Evolutionary conservation across 2,888 invertebrate species (phyloP).

Genomic region (Campoletis raptor): DNA sequence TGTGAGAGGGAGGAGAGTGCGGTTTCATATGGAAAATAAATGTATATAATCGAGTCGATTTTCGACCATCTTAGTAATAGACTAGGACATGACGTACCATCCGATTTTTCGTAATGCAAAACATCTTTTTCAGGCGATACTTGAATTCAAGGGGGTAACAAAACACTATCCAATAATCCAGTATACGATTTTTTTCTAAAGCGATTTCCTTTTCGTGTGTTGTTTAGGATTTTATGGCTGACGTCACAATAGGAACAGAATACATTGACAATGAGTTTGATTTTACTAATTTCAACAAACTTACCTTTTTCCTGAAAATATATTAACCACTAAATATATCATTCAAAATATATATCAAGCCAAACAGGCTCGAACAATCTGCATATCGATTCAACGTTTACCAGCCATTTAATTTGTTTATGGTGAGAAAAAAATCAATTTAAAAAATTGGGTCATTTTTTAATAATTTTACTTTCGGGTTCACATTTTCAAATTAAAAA

Average conservation of each 20-base stretch:
- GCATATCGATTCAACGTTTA: not conserved
- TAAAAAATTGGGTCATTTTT: not conserved
- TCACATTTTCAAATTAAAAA: not conserved
- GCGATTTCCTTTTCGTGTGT: conserved; percentile 37
- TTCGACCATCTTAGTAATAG: conserved; percentile 25
- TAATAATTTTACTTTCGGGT: not conserved
- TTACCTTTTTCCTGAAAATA: conserved; percentile 83
- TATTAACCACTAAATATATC: conserved; percentile 37
- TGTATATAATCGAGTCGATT: conserved; percentile 2
- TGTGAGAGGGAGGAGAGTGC: conserved; percentile 7
- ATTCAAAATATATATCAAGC: not conserved
- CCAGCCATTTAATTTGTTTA: not conserved
- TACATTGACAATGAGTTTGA: conserved; percentile 71
- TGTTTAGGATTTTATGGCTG: conserved; percentile 76
- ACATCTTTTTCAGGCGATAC: not conserved
- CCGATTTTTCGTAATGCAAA: not conserved
- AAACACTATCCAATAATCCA: not conserved
- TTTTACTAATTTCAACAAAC: conserved; percentile 74
- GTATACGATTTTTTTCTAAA: not conserved
- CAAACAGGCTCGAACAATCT: not conserved
- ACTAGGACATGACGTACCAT: conserved; percentile 21
- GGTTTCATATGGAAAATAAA: not conserved
- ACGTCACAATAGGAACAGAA: conserved; percentile 70
- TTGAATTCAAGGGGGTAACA: not conserved
- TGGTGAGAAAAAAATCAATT: not conserved